Base-by-base conservation (phyloP, 2,113 vertebrate genomes). In the Ictalurus punctatus region DNA sequence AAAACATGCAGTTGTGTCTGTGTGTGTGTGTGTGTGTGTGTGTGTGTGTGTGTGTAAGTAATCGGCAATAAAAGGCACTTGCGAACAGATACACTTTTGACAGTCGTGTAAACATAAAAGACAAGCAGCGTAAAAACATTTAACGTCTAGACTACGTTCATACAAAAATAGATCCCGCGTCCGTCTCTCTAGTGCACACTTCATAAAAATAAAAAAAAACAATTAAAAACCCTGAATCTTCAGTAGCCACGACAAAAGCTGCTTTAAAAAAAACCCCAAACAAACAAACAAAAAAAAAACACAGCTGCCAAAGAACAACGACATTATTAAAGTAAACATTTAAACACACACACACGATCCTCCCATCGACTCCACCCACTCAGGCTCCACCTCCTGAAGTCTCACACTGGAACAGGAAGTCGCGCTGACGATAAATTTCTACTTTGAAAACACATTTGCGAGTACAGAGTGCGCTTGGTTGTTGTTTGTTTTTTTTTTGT, bases 1-100 rank as follows among this genome's bases (percentile, higher is more conserved):
- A 0, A 30, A 81, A 87, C 87, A 86, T 89, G 88, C 84, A 92
- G 25, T 92, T 93, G 93, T 93, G 74, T 23, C 63, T 52, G 58
- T 93, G 93, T 93, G 91, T 19, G 25, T 40, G 44, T 44, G 44
- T 44, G 44, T 44, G 44, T 44, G 79, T 23, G 44, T 48, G 44
- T 48, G 44, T 48, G 44, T 48, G 79, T 71, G 91, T 83, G 37
- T 85, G 69, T 82, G 87, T 91, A 89, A 88, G 69, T 76, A 61
- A 37, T 44, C 10, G 40, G 23, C 40, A 74, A 83, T 89, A 71
- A 86, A 90, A 84, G 76, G 86, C 65, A 88, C 83, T 88, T 80
- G 74, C 21, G 17, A 88, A 44, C 52, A 90, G 52, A 84, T 63
- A 65, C 44, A 34, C 52, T 58, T n/a, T 86, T 44, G 69, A 67